Conservation (phyloP, 2,113 vertebrate species). For the Vulpes vulpes region DNA sequence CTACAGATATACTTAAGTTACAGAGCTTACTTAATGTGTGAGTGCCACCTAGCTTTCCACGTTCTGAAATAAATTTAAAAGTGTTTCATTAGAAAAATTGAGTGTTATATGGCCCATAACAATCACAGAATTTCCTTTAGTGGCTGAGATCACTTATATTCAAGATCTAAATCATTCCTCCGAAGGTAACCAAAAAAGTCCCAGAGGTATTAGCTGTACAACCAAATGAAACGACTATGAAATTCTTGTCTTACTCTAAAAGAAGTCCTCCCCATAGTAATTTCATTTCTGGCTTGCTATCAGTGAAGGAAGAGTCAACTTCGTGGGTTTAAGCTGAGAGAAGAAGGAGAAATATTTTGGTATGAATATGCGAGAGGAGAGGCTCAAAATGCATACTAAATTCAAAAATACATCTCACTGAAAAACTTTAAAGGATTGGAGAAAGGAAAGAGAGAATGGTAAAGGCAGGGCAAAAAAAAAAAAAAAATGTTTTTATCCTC, state of each 20-base stretch:
- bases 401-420: background rate
- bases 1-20: background rate
- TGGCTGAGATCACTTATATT: background rate
- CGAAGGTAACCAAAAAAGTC: background rate
- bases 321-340: background rate
- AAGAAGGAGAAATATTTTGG: background rate
- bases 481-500: background rate
- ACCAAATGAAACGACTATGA: background rate
- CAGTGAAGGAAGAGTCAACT: background rate
- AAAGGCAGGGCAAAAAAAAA: background rate
- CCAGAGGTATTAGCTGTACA: background rate
- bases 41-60: background rate
- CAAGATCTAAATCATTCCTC: slow-evolving; percentile 8
- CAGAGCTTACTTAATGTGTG: background rate
- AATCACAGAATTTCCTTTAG: background rate
- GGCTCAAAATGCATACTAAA: background rate
- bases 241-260: background rate
- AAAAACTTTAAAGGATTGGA: background rate
- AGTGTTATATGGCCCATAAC: background rate
- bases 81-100: background rate
- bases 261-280: background rate
- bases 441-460: background rate
- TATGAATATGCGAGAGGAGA: background rate
- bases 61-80: slow-evolving; percentile 18
- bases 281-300: background rate